Evolutionary conservation across 2,888 invertebrate genomes (phyloP), one percentile per base, ranked within the genome.

Genomic region (Melinopterus prodromus): DNA sequence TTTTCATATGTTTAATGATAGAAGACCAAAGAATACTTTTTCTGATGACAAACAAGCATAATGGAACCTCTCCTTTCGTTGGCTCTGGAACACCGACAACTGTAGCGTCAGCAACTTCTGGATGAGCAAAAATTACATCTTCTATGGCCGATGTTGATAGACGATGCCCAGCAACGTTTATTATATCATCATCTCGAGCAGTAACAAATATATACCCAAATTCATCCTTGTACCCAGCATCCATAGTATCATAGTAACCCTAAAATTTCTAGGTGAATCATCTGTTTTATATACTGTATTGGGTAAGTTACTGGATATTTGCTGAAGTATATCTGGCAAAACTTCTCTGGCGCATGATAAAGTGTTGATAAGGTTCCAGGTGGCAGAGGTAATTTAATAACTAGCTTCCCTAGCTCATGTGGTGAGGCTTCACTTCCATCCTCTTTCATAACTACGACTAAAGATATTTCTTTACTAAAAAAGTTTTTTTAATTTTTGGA

Each of bases 211-310:
- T 92, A 79, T 96, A 96, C 0, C 97, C 97, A 83, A 94, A 93
- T 78, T 94, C 92, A 86, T 97, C 97, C 79, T 93, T 92, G 88
- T 95, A 96, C 0, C 98, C 98, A 0, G 97, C 97, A 87, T 98
- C 98, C 95, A 98, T 98, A 0, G 98, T 98, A 86, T 98, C 98
- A 87, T 98, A 97, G 88, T 93, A 97, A 4, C 96, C 96, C 96
- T 96, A 86, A 12, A 84, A 77, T 35, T 6, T 6, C 74, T 26
- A 82, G 76, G 69, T 71, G 16, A 5, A 7, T 9, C 15, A 14
- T 76, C n/a, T 16, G 1, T 12, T 36, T 53, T 14, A 53, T 37
- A 16, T 53, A 37, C 4, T 53, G 26, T 3, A 26, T 26, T n/a
- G n/a, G 9, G 16, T 74, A 14, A 78, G 14, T 92, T 91, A 98